Base-by-base conservation (phyloP, 2,888 invertebrate species). In the Cataglyphis rosenhaueri region DNA sequence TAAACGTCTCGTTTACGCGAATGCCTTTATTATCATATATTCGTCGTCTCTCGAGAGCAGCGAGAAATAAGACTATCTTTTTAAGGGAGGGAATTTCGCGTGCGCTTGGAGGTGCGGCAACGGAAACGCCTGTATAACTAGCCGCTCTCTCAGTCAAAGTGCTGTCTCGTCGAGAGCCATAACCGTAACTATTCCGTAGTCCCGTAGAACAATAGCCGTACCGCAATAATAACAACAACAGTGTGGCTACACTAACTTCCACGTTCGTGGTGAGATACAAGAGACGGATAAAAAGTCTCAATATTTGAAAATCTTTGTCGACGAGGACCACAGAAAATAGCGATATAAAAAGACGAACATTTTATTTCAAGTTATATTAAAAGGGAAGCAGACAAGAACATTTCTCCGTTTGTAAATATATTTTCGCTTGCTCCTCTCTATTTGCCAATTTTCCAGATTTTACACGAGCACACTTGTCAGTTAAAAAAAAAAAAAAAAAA, bases 181-280 rank as follows among this genome's bases (percentile, higher is more conserved):
- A 76, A 76, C 68, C 76, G 55, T 76, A 76, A 76, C 76, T 76
- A 76, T 76, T 68, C 68, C 41, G 68, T 57, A 68, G 64, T 32
- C 21, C 68, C 68, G 38, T 38, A 55, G n/a, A 68, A 76, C 76
- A 76, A 76, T 76, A 41, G 68, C 57, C 55, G 57, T 66, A 55
- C 21, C 55, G 55, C 57, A 68, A 76, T 76, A 76, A 76, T 76
- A 76, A 76, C 68, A 75, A 75, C 74, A 21, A 21, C 0, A 64
- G 21, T 15, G 32, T 25, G 68, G 68, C 15, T 38, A 41, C 48
- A 29, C 68, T 29, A 76, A 76, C 55, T 76, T 76, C n/a, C 29
- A 41, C 57, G 41, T 76, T 41, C 35, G 12, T 29, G 21, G 68
- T 55, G 38, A 15, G 18, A 29, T 12, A 55, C 10, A 21, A 21